Base-by-base conservation (phyloP, 2,113 vertebrate genomes). In the Drymodes brunneopygia region DNA sequence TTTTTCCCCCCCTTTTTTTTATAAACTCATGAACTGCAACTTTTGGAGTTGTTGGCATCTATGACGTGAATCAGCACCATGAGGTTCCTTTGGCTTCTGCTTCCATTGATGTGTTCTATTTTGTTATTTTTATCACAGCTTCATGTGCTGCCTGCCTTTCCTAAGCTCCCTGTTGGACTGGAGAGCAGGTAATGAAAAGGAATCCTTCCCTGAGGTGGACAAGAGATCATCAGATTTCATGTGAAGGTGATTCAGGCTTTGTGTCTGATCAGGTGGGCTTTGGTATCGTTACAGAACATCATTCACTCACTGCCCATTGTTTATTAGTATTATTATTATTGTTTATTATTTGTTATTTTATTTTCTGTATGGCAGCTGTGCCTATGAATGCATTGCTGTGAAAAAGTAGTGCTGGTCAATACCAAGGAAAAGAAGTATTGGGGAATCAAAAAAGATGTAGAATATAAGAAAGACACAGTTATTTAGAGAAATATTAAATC, bases 41-140 rank as follows among this genome's bases (percentile, higher is more conserved):
- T 93, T 95, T 91, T 81, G 64, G 54, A 94, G 67, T 83, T 94
- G 57, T 79, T 88, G 86, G 57, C 73, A 75, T 69, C 36, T 75
- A 27, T 78, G 92, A 92, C 1, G 15, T 75, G 65, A 92, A 95
- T 79, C 44, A 74, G 92, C 28, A 69, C 65, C 71, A 69, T 64
- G 74, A 96, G 58, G 62, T 80, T 95, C 23, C 61, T 72, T 94
- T 75, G 87, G 50, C 40, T 84, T 79, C 65, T 65, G 53, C 21
- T 72, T 85, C 45, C 81, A 80, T 50, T 91, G 84, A 91, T 89
- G n/a, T 75, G 67, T 89, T 91, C 25, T n/a, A 33, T 44, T 36
- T 86, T 45, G 44, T 74, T 86, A 84, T 58, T 91, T 95, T 86
- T 79, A 27, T 45, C 82, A 65, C 38, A 28, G 31, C 15, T 14